Evolutionary conservation across 2,888 invertebrate genomes (phyloP).

Genomic region (Folsomia manolachei): DNA sequence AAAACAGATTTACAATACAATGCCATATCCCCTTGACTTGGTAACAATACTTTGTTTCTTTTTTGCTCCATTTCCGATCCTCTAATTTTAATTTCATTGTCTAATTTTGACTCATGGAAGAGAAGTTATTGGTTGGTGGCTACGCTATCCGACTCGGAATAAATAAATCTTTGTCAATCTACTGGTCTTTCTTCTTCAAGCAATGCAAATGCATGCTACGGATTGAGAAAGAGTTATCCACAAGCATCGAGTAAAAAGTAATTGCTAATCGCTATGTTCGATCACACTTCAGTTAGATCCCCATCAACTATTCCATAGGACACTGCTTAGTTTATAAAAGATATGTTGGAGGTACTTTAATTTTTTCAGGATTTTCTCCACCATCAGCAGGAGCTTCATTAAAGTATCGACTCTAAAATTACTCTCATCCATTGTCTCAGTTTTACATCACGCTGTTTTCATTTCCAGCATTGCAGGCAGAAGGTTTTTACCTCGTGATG

Average conservation of each 20-base stretch:
- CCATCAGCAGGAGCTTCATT: not conserved
- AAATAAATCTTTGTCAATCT: constrained; percentile 29
- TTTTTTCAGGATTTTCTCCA: too few species aligned
- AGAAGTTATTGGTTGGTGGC: not conserved
- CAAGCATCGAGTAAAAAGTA: too few species aligned
- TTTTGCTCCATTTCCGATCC: constrained; percentile 44
- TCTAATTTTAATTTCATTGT: constrained; percentile 46
- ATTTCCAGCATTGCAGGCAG: not conserved
- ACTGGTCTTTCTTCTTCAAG: not conserved
- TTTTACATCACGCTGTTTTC: too few species aligned
- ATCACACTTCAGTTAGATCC: not conserved
- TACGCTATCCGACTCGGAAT: too few species aligned
- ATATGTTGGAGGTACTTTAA: too few species aligned
- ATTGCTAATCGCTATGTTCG: not conserved
- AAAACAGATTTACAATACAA: not conserved
- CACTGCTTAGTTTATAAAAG: too few species aligned
- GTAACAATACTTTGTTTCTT: constrained; percentile 26
- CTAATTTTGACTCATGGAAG: constrained; percentile 37
- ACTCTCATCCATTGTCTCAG: not conserved
- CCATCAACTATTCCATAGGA: too few species aligned
- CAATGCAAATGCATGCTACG: not conserved
- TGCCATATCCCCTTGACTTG: too few species aligned
- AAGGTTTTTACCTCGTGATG: too few species aligned
- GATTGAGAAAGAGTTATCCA: too few species aligned
- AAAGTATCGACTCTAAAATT: not conserved